Base-by-base conservation (phyloP, 2,113 vertebrate genomes). In the Monopterus albus region DNA sequence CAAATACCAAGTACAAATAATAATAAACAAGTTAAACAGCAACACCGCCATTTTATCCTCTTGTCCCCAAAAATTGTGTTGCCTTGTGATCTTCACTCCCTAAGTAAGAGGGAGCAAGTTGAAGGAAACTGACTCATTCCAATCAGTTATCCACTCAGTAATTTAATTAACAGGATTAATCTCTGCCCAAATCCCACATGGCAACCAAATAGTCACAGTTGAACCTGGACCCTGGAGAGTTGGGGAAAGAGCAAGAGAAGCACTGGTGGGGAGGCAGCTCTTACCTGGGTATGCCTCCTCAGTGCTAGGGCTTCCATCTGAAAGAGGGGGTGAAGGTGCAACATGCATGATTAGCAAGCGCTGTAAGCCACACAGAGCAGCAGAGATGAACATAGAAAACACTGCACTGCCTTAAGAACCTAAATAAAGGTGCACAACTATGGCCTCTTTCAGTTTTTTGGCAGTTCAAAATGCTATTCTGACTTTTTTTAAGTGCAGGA, bases 231-330 rank as follows among this genome's bases (percentile, higher is more conserved):
- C 33, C 8, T 21, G 35, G 25, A 61, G 20, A 43, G 57, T 21
- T 4, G 7, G 21, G 12, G 43, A 40, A 15, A 21, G 28, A 33
- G 14, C 18, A 65, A 49, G 55, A 62, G 64, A 58, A 55, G 64
- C 63, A 58, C 2, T 46, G 84, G 89, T 23, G 45, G 52, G 86
- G 80, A 72, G 67, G 84, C 75, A 83, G 91, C 84, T 94, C 96
- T 92, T 97, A 99, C 98, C 97, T 97, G 97, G 95, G 38, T 92
- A 94, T 61, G 94, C 90, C 90, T 98, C 97, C 93, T 97, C 96
- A 64, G 89, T 86, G 91, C 92, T 46, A 50, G 95, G 92, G 90
- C 94, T 96, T 93, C 94, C 93, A 96, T 97, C 97, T 98, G 95
- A 92, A 96, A 89, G 95, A 94, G 93, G 95, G 93, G 95, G 93